phyloP scores from a whole-genome alignment of 2,113 vertebrate species.

The Indicator maculatus region DNA sequence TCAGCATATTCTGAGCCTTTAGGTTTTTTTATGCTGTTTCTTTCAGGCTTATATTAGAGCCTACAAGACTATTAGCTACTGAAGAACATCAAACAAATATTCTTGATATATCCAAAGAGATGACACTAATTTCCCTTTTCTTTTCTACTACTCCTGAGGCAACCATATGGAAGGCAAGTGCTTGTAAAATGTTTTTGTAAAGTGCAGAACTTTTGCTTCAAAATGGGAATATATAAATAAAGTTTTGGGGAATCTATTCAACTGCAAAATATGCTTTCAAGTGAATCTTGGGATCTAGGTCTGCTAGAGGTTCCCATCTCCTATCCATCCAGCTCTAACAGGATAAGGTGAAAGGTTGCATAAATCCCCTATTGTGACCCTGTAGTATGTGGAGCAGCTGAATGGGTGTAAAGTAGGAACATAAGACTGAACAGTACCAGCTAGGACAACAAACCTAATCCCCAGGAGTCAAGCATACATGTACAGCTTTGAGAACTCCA shows the following conservation, averaged over 20 bases:
- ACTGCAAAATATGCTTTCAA: background rate
- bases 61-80: background rate
- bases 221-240: background rate
- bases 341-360: background rate
- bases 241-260: background rate
- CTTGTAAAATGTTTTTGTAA: background rate
- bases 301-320: background rate
- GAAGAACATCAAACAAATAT: background rate
- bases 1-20: background rate
- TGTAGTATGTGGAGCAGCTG: background rate
- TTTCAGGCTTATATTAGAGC: background rate
- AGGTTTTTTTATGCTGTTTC: background rate
- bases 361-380: background rate
- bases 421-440: background rate
- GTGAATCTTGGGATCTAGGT: background rate
- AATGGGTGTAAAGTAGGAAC: background rate
- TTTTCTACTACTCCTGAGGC: background rate
- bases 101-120: background rate
- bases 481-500: background rate
- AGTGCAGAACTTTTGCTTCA: background rate
- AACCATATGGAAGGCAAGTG: background rate
- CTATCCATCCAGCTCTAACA: background rate
- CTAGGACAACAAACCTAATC: background rate
- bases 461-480: background rate
- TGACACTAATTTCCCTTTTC: constrained; percentile 15